Evolutionary conservation across 2,888 invertebrate species (phyloP).

Genomic region (Himalopsyche japonica): DNA sequence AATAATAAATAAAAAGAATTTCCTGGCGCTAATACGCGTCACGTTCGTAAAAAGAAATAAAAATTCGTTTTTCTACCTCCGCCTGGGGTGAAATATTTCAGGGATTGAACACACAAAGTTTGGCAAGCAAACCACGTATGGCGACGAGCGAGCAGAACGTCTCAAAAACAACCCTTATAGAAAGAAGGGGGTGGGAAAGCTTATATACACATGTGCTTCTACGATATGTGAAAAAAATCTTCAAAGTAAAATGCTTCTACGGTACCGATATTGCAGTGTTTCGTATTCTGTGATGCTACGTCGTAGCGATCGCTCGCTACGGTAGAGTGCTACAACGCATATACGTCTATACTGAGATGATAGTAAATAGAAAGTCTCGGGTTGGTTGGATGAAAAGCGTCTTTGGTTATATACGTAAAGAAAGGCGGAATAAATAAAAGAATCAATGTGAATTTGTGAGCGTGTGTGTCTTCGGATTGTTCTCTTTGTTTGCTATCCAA

Average conservation of each 20-base stretch:
- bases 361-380: slow-evolving; percentile 22
- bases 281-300: background rate
- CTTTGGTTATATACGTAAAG: slow-evolving; percentile 9
- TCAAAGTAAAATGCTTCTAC: background rate
- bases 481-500: slow-evolving; percentile 2
- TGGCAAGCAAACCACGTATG: slow-evolving; percentile 22
- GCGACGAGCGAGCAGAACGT: slow-evolving; percentile 1
- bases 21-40: background rate
- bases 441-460: background rate
- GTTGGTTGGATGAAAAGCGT: slow-evolving; percentile 16
- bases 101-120: background rate
- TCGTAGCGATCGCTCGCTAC: background rate
- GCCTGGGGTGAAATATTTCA: slow-evolving; percentile 9
- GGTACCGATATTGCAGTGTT: background rate
- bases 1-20: background rate
- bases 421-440: slow-evolving; percentile 29
- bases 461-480: slow-evolving; percentile 11
- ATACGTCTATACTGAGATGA: slow-evolving; percentile 8
- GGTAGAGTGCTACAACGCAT: background rate
- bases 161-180: background rate
- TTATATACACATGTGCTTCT: background rate
- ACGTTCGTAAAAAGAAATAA: background rate
- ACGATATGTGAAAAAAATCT: slow-evolving; percentile 18
- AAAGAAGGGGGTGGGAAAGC: background rate
- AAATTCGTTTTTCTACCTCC: background rate